Evolutionary conservation across 2,888 invertebrate species (phyloP).

Genomic region (Blastobasis lacticolella): DNA sequence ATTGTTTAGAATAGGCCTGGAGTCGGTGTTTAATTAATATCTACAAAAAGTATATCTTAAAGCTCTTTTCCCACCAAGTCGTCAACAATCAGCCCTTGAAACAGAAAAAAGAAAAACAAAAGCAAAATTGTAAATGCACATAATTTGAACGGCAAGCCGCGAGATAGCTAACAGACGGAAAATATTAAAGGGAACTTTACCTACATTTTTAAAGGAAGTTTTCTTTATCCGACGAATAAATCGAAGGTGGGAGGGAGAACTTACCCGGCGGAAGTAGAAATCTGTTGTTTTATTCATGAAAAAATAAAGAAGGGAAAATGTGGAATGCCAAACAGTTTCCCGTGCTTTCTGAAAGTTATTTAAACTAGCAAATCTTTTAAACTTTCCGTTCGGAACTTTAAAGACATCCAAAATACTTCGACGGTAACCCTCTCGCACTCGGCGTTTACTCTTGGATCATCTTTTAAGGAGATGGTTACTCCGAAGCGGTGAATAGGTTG

Average conservation of each 20-base stretch:
- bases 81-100: slow-evolving; percentile 9
- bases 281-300: slow-evolving; percentile 74
- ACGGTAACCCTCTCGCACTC: neutral
- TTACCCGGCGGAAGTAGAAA: slow-evolving; percentile 62
- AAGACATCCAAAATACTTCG: neutral
- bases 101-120: slow-evolving; percentile 31
- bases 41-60: too few species aligned
- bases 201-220: slow-evolving; percentile 69
- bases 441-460: neutral
- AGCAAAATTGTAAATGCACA: slow-evolving; percentile 60
- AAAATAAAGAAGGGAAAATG: slow-evolving; percentile 61
- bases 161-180: slow-evolving; percentile 63
- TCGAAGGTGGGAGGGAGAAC: slow-evolving; percentile 70
- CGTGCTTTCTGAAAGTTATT: slow-evolving; percentile 30
- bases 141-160: slow-evolving; percentile 53
- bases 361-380: slow-evolving; percentile 29
- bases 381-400: slow-evolving; percentile 10
- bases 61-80: neutral
- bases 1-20: too few species aligned
- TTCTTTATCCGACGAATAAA: slow-evolving; percentile 70
- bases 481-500: neutral
- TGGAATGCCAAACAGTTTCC: slow-evolving; percentile 41
- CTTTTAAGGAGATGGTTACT: neutral
- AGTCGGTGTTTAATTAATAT: too few species aligned
- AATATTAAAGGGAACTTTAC: slow-evolving; percentile 69